Evolutionary conservation across 2,888 invertebrate genomes (phyloP), one percentile per base, ranked within the genome.

Genomic region (Epinotia brunnichana): DNA sequence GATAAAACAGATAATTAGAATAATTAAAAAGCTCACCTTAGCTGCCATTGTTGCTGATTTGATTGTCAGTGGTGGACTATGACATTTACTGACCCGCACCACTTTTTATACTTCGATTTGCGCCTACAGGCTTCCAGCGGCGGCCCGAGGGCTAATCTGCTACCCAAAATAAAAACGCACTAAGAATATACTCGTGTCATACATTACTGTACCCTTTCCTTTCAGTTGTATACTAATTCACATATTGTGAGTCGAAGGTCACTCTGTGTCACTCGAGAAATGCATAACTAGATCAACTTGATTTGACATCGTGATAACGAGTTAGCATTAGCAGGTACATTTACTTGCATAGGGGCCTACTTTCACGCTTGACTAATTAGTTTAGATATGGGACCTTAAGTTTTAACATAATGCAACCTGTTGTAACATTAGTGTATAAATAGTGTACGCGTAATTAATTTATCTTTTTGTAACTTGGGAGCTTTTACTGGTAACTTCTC

Each of bases 11-110:
- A 15, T 15, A 44, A 0, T 2, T 48, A 48, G 0, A n/a, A 44
- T 15, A 15, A 13, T 68, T 67, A 56, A 67, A 24, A 68, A 48
- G 54, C 72, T 69, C 66, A 87, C 90, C 88, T 91, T 90, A 82
- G 90, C 87, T 80, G 86, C 89, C 90, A 91, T 91, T 89, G 87
- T 90, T 83, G 79, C 64, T 85, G 77, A 77, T 86, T 79, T 80
- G 82, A 76, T 78, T 83, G 81, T 85, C 82, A 77, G 78, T 76
- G 76, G 75, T 81, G 76, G 82, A 90, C 87, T 91, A 85, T 89
- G 83, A 77, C 78, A 79, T 77, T 77, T 66, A 76, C 69, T 78
- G 78, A 78, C 74, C 77, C 76, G 82, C 77, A 76, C 77, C 81
- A 85, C 82, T 84, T 87, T 91, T 84, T 91, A 90, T 91, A 91